A percentile compares a stretch with the other conserved stretches of the same genome.
phyloP scores from a whole-genome alignment of 1,140 invertebrate genomes.

The Rhopalosiphum maidis region DNA sequence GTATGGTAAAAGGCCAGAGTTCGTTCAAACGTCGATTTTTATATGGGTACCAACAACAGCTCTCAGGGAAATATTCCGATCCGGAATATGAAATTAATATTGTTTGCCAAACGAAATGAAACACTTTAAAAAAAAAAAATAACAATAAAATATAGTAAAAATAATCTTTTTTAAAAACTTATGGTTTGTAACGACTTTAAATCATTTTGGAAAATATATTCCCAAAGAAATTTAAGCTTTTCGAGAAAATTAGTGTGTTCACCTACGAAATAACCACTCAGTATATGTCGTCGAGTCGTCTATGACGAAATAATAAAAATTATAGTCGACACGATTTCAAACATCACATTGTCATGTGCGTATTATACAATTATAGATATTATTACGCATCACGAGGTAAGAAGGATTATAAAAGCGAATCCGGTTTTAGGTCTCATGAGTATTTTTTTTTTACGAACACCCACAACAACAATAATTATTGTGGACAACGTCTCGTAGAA shows the following conservation, averaged over 20 bases:
- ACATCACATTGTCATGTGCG: not conserved
- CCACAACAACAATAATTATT: not conserved
- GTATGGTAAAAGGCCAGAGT: too few relatives aligned
- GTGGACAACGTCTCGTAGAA: not conserved
- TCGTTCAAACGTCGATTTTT: too few relatives aligned
- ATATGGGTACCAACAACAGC: too few relatives aligned
- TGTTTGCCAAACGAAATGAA: too few relatives aligned
- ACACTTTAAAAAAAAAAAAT: too few relatives aligned
- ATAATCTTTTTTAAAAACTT: too few relatives aligned
- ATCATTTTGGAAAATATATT: too few relatives aligned
- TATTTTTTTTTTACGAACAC: not conserved
- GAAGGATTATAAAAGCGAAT: not conserved
- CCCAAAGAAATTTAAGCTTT: not conserved
- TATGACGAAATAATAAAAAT: not conserved
- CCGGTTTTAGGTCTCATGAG: not conserved
- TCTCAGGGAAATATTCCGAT: too few relatives aligned
- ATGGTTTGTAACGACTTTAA: too few relatives aligned
- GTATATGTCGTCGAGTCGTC: too few relatives aligned
- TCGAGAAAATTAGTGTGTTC: not conserved
- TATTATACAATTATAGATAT: not conserved
- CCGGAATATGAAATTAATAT: too few relatives aligned
- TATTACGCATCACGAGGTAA: not conserved
- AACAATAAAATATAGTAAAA: not conserved
- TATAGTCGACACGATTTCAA: not conserved
- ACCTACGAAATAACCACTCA: too few relatives aligned